Conservation (phyloP, 2,113 vertebrate genomes). For the Chrysemys picta region DNA sequence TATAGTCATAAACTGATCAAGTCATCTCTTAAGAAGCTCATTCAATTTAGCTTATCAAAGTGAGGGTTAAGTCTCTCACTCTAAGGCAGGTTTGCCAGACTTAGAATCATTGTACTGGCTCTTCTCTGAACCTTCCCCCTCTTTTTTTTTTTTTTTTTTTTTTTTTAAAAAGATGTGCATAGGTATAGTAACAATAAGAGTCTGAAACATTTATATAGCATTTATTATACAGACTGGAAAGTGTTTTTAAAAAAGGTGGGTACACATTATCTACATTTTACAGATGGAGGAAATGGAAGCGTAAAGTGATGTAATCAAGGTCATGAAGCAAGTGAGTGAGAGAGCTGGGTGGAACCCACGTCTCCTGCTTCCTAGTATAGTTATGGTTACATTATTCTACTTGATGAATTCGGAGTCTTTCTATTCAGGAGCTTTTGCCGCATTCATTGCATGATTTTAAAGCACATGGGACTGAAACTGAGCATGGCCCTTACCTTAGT, state of each 20-base stretch:
- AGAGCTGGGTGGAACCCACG: not conserved
- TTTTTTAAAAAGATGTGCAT: not conserved
- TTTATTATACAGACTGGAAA: not conserved
- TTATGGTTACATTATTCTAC: accelerated
- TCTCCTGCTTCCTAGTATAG: accelerated
- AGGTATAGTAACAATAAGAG: not conserved
- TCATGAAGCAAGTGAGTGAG: not conserved
- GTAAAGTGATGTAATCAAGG: not conserved
- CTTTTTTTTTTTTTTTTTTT: not conserved
- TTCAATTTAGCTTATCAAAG: too few relatives aligned
- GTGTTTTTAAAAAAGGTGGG: accelerated
- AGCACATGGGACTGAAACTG: too few relatives aligned
- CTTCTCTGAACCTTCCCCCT: not conserved
- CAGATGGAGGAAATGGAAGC: not conserved
- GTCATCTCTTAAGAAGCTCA: not conserved
- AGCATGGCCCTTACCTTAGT: too few relatives aligned
- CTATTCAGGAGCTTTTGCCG: not conserved
- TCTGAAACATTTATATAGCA: not conserved
- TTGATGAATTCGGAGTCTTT: not conserved
- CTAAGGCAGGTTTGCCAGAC: not conserved
- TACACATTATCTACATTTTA: not conserved
- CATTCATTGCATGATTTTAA: too few relatives aligned
- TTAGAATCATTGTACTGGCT: not conserved
- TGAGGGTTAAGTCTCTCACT: not conserved
- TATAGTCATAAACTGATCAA: not conserved